These are phyloP conservation scores for Cyclophora punctaria DNA, from an alignment of 2,888 invertebrate species.

Conservation along the genomic window DNA sequence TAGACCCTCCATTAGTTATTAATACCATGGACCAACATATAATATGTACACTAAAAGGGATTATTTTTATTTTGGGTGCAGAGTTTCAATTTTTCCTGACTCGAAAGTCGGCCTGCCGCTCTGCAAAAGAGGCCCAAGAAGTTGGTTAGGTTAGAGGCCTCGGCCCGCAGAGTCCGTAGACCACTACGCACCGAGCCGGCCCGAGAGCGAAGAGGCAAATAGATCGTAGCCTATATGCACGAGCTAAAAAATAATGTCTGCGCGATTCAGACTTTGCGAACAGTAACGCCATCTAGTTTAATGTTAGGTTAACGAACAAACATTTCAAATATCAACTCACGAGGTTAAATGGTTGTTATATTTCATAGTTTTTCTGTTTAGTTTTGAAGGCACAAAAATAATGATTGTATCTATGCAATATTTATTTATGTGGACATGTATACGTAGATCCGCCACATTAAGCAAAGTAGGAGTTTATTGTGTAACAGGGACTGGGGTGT, in stretches of 20 bases:
- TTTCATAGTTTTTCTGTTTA: too few relatives aligned
- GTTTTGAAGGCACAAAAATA: too few relatives aligned
- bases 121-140: slow-evolving; percentile 71
- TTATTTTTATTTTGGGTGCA: slow-evolving; percentile 27
- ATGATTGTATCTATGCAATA: too few relatives aligned
- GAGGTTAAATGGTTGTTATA: too few relatives aligned
- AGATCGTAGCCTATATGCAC: slow-evolving; percentile 24
- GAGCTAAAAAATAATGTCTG: slow-evolving; percentile 23
- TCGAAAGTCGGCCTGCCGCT: slow-evolving; percentile 63
- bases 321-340: too few relatives aligned
- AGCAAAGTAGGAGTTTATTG: too few relatives aligned
- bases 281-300: slow-evolving; percentile 34
- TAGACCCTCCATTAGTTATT: not conserved
- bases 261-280: slow-evolving; percentile 29
- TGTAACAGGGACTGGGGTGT: not conserved
- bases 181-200: slow-evolving; percentile 86
- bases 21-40: too few relatives aligned
- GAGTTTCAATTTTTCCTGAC: slow-evolving; percentile 70
- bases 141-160: slow-evolving; percentile 71
- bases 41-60: not conserved
- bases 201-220: slow-evolving; percentile 47
- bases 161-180: slow-evolving; percentile 79
- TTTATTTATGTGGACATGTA: too few relatives aligned
- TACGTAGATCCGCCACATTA: too few relatives aligned
- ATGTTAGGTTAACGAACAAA: too few relatives aligned